Evolutionary conservation across 1,140 invertebrate genomes (phyloP).

Genomic region (Eriosoma lanigerum): DNA sequence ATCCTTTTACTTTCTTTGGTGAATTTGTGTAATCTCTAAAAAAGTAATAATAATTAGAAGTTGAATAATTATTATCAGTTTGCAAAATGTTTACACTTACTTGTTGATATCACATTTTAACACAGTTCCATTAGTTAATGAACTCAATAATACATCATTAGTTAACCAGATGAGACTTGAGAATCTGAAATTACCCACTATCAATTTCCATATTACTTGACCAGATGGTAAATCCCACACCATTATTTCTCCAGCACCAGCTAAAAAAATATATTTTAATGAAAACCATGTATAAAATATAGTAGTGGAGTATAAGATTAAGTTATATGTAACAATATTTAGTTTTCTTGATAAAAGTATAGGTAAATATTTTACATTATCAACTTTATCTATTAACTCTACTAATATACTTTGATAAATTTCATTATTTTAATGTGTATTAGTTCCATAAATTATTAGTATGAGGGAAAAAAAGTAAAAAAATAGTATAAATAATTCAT

Average conservation of each 20-base stretch:
- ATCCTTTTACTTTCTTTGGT: neutral
- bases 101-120: conserved; percentile 16
- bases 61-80: too few species aligned
- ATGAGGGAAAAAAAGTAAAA: too few species aligned
- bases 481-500: too few species aligned
- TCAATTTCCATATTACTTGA: conserved; percentile 7
- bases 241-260: neutral
- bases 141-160: neutral
- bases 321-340: too few species aligned
- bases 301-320: neutral
- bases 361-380: too few species aligned
- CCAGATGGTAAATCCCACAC: conserved; percentile 14
- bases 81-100: neutral
- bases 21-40: neutral
- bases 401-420: too few species aligned
- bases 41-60: too few species aligned
- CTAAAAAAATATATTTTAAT: conserved; percentile 2
- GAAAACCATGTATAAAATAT: neutral
- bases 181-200: neutral
- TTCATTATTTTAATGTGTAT: too few species aligned
- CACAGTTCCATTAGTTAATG: neutral
- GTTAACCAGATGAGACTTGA: neutral
- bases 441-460: too few species aligned
- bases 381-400: too few species aligned
- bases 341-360: neutral